phyloP scores from a whole-genome alignment of 2,888 invertebrate genomes.

The Sphaerophoria rueppellii region DNA sequence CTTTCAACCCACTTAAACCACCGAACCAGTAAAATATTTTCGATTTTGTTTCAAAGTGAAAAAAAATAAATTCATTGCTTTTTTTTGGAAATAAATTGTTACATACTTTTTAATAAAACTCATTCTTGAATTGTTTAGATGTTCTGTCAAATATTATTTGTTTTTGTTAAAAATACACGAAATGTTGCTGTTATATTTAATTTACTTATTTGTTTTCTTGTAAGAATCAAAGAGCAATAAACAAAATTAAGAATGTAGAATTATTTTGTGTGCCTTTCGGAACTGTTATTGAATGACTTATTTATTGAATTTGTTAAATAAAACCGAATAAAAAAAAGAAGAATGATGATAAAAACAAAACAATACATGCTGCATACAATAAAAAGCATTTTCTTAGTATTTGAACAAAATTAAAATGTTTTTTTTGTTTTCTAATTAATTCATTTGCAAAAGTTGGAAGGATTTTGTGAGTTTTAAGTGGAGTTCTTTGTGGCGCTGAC shows the following conservation, averaged over 20 bases:
- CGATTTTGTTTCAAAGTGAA: conserved; percentile 9
- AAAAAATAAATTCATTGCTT: not conserved
- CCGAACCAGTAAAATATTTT: conserved; percentile 39
- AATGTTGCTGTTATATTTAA: not conserved
- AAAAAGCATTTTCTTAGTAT: conserved; percentile 39
- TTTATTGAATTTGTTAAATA: conserved; percentile 43
- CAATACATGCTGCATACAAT: conserved; percentile 35
- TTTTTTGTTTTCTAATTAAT: too few species aligned
- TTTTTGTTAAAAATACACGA: not conserved
- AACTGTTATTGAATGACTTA: conserved; percentile 40
- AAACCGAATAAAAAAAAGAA: conserved; percentile 1
- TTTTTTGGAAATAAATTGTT: not conserved
- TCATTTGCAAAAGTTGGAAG: too few species aligned
- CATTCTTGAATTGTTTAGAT: not conserved
- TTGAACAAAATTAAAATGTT: conserved; percentile 2
- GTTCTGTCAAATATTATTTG: not conserved
- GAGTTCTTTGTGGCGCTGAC: too few species aligned
- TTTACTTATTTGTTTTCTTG: not conserved
- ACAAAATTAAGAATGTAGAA: conserved; percentile 56
- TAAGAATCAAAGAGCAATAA: conserved; percentile 39
- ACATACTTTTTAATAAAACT: not conserved
- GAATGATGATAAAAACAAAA: conserved; percentile 18
- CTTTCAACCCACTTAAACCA: conserved; percentile 36
- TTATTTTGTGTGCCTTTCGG: conserved; percentile 64
- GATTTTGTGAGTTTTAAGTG: too few species aligned